These are phyloP conservation scores for Cataglyphis altisquamis DNA, from an alignment of 2,888 invertebrate genomes.

Conservation along the genomic window DNA sequence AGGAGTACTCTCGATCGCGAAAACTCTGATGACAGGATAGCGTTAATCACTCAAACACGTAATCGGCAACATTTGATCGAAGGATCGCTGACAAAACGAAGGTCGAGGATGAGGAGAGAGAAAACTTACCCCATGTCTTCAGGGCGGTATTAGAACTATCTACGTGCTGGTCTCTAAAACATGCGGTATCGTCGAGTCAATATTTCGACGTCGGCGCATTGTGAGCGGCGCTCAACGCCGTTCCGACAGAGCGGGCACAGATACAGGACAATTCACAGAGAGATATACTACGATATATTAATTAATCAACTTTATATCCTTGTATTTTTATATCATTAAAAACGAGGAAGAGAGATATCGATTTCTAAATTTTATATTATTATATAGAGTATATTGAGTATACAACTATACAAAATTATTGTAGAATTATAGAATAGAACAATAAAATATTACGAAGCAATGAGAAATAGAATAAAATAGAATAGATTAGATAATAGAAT, in stretches of 20 bases:
- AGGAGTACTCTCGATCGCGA: neutral
- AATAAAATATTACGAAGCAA: neutral
- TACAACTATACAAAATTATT: neutral
- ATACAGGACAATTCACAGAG: constrained; percentile 49
- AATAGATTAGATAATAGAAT: neutral
- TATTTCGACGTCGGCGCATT: constrained; percentile 83
- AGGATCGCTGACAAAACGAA: constrained; percentile 11
- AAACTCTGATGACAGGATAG: neutral
- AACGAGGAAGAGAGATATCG: neutral
- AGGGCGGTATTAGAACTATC: constrained; percentile 78
- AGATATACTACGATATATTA: neutral
- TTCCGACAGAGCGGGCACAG: constrained; percentile 69
- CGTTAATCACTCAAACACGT: neutral
- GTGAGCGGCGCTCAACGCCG: constrained; percentile 48
- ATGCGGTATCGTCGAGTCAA: constrained; percentile 81
- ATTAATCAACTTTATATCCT: neutral
- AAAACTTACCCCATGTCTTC: constrained; percentile 84
- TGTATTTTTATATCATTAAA: neutral
- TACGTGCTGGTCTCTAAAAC: constrained; percentile 35
- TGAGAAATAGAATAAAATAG: neutral
- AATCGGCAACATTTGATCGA: neutral
- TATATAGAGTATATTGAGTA: no score
- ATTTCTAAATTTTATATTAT: neutral
- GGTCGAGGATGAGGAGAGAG: constrained; percentile 62
- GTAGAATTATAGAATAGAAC: neutral